A percentile compares a stretch with the other conserved stretches of the same genome.
Evolutionary conservation across 2,113 vertebrate genomes (phyloP).

Genomic region (Dicrurus megarhynchus): DNA sequence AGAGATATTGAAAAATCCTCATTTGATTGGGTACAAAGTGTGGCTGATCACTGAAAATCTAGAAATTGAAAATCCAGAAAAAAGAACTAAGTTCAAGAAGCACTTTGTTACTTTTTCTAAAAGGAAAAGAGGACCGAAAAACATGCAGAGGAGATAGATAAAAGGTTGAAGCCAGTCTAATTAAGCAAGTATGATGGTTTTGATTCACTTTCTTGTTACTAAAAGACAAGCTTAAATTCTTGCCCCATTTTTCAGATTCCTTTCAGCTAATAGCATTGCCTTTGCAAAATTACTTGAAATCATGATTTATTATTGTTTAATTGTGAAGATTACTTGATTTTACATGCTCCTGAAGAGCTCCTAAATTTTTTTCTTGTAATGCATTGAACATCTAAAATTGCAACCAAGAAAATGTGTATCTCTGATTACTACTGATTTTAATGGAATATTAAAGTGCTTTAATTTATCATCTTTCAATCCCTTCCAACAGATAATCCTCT

Average conservation of each 20-base stretch:
- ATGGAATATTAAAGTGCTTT: neutral
- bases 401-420: neutral
- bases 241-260: neutral
- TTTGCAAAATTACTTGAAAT: neutral
- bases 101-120: neutral
- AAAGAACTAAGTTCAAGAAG: neutral
- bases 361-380: neutral
- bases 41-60: neutral
- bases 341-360: neutral
- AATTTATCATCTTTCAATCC: neutral
- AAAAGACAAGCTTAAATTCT: neutral
- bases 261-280: neutral
- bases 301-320: neutral
- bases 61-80: neutral
- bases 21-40: neutral
- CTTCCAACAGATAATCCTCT: neutral
- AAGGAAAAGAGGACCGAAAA: neutral
- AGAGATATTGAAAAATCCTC: neutral
- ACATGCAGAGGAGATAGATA: neutral
- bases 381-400: neutral
- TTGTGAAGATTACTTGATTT: neutral
- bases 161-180: neutral
- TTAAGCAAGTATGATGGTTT: neutral
- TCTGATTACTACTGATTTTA: neutral
- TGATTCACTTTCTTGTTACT: neutral